Conservation (phyloP, 2,888 invertebrate genomes). For the Cetonia aurata region DNA sequence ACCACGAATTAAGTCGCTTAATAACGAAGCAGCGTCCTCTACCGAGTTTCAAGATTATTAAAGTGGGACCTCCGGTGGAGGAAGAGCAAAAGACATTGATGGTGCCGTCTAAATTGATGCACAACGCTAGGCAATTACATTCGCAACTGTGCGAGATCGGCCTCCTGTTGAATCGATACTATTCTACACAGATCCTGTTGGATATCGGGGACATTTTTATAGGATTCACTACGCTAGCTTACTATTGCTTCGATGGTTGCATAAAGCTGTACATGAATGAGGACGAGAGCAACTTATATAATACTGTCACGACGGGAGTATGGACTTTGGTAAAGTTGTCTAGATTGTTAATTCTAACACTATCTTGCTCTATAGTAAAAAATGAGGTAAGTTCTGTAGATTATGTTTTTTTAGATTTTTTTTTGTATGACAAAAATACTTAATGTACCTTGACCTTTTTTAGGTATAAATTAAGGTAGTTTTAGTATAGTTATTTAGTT, state of each 20-base stretch:
- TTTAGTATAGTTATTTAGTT: too few species aligned
- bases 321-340: constrained; percentile 47
- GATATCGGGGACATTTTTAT: constrained; percentile 47
- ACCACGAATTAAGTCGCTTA: constrained; percentile 39
- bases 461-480: too few species aligned
- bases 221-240: constrained; percentile 49
- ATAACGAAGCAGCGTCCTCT: constrained; percentile 18
- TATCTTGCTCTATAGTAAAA: constrained; percentile 43
- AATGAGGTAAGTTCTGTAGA: constrained; percentile 43
- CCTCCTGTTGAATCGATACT: constrained; percentile 41
- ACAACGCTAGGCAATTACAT: constrained; percentile 42
- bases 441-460: too few species aligned
- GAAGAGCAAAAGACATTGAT: neutral
- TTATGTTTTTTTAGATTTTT: too few species aligned
- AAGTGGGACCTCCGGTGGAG: constrained; percentile 17
- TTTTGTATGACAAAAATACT: too few species aligned
- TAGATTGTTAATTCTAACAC: constrained; percentile 43
- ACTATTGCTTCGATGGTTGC: constrained; percentile 48
- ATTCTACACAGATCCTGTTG: constrained; percentile 45
- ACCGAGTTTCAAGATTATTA: constrained; percentile 5
- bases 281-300: constrained; percentile 41
- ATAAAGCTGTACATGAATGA: constrained; percentile 44
- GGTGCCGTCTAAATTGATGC: neutral
- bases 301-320: constrained; percentile 45
- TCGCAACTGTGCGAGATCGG: constrained; percentile 45